Conservation (phyloP, 2,888 invertebrate genomes). For the Hyles lineata region DNA sequence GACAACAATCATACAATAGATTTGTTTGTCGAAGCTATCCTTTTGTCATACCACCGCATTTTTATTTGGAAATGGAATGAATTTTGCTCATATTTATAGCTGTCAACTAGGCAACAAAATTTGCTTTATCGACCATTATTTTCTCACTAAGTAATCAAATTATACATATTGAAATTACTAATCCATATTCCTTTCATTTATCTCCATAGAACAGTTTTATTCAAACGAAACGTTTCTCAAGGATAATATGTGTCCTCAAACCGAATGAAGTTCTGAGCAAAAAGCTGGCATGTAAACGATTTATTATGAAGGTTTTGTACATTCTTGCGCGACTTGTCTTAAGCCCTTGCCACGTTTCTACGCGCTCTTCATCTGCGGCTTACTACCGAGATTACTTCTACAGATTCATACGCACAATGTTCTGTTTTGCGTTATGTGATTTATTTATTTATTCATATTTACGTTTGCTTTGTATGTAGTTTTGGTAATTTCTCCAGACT, state of each 20-base stretch:
- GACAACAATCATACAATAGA: not conserved
- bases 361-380: not conserved
- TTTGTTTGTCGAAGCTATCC: not conserved
- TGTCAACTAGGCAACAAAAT: not conserved
- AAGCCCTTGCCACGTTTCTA: conserved; percentile 12
- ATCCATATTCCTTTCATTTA: not conserved
- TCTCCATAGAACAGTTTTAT: not conserved
- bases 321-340: conserved; percentile 16
- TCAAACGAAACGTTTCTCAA: not conserved
- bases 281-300: conserved; percentile 15
- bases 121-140: not conserved
- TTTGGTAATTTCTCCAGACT: no score
- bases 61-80: not conserved
- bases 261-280: conserved; percentile 1
- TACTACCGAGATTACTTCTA: conserved; percentile 6
- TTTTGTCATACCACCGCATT: not conserved
- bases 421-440: not conserved
- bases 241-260: conserved; percentile 8
- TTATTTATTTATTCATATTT: not conserved
- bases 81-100: not conserved
- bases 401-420: not conserved
- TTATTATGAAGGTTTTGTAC: conserved; percentile 18
- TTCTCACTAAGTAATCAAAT: not conserved
- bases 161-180: not conserved
- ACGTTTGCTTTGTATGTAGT: no score